Base-by-base conservation (phyloP, 1,140 invertebrate species). In the Yoshiicerus persimilis region DNA sequence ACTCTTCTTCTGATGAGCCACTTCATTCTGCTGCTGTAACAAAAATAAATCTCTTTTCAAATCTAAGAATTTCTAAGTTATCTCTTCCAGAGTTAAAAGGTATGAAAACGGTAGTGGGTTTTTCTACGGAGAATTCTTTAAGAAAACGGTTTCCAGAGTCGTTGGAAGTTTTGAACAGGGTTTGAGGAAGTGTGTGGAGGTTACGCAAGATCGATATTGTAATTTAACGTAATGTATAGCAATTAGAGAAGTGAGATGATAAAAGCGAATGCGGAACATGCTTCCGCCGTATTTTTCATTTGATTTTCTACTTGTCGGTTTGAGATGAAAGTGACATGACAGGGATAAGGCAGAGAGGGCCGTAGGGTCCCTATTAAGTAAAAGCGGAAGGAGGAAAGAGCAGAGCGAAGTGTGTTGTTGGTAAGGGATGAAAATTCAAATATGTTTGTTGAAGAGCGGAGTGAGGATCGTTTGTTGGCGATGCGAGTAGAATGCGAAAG, bases 11-110 rank as follows among this genome's bases (percentile, higher is more conserved):
- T 80, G 70, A 80, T 36, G 70, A 80, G 39, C 86, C 39, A 38
- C 36, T 47, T 38, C 80, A 41, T 87, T 80, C 75, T 87, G 86
- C 41, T 77, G 86, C 86, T 87, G 86, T 23, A 85, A 56, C 80
- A 62, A n/a, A 83, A 87, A 87, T 32, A 87, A 87, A 87, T 75
- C 41, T 47, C 41, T 47, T 47, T 47, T 1, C 11, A 47, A 11
- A 47, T 47, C 41, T 47, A 10, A 47, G 41, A 10, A 47, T 16
- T 47, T 47, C 41, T 47, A 16, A 16, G 2, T 47, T 47, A 11
- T 47, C 41, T 47, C 20, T 16, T 3, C 41, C 11, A 3, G 20
- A 47, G 9, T 10, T 47, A 47, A 47, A 47, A 47, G 1, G 2
- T 47, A 47, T 16, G 41, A 3, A 47, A n/a, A n/a, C n/a, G n/a